These are phyloP conservation scores for Nasua narica DNA, from an alignment of 2,797 vertebrate genomes.

Conservation along the genomic window DNA sequence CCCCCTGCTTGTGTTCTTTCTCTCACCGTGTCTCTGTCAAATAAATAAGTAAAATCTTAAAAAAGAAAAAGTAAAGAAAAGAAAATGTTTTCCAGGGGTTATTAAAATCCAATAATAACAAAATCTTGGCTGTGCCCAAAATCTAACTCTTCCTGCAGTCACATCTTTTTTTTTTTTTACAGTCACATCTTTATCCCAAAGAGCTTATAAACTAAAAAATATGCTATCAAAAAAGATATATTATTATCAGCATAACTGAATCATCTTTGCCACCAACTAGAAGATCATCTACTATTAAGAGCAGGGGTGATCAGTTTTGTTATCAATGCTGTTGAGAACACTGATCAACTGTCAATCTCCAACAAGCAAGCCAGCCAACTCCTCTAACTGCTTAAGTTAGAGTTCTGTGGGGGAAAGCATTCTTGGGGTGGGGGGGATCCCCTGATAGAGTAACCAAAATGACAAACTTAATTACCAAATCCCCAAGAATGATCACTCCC, in stretches of 20 bases:
- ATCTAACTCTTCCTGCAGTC: not conserved
- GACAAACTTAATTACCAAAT: not conserved
- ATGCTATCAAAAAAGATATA: not conserved
- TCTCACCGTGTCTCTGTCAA: too few species aligned
- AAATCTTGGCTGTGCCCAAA: not conserved
- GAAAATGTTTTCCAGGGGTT: not conserved
- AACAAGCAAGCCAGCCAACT: not conserved
- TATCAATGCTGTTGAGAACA: not conserved
- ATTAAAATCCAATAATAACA: not conserved
- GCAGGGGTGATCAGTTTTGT: not conserved
- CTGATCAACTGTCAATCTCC: not conserved
- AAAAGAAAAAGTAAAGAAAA: too few species aligned
- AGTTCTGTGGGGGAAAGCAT: not conserved
- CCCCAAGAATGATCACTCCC: not conserved
- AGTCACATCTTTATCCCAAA: not conserved
- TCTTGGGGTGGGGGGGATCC: not conserved
- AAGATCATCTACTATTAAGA: not conserved
- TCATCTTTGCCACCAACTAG: not conserved
- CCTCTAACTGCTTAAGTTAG: not conserved
- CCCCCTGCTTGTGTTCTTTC: too few species aligned
- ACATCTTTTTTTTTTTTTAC: too few species aligned
- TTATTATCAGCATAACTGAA: not conserved
- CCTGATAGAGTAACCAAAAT: not conserved
- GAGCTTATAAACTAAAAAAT: not conserved
- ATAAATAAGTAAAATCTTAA: too few species aligned